Base-by-base conservation (phyloP, 2,888 invertebrate species). In the Entomobrya proxima region DNA sequence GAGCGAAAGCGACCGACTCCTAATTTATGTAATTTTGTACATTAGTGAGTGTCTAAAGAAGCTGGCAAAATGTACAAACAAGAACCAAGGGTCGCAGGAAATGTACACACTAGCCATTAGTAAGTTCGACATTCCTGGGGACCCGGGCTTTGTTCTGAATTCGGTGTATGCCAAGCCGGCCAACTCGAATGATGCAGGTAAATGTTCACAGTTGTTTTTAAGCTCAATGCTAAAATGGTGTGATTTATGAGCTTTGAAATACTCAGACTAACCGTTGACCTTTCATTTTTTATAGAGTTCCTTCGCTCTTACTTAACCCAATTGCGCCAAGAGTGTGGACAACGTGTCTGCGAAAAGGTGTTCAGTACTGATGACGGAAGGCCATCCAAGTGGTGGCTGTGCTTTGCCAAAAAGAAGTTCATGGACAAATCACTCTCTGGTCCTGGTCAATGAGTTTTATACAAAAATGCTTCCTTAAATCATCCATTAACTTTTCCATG, bases 311-410 rank as follows among this genome's bases (percentile, higher is more conserved):
- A 99, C 93, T 92, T 99, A 86, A 96, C 96, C 89, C 99, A 99
- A 92, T 92, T 99, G 87, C 94, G 99, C 84, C 98, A 99, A 92
- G 99, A 99, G 93, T 96, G 97, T 35, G 98, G 99, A 1, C 93
- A 94, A 78, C 94, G 99, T 89, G 95, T 99, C 15, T 95, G 96
- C 92, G 98, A 98, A 86, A 96, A 96, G 93, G 99, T 97, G 1
- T 98, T 97, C 92, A 95, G 95, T 61, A 94, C 95, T 13, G 96
- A 96, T 88, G 97, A 97, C 92, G 98, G 98, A 7, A 98, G 98
- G 91, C 98, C 99, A 9, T 98, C 97, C 92, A 99, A 99, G 93
- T 99, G 99, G 99, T 99, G 99, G 99, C 93, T 98, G 82, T 99
- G 99, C 92, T 99, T 99, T 93, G 96, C 98, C 35, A 98, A 98